A percentile compares a stretch with the other conserved stretches of the same genome.
phyloP scores from a whole-genome alignment of 2,797 vertebrate genomes.

The Leptatherina wallacei region DNA sequence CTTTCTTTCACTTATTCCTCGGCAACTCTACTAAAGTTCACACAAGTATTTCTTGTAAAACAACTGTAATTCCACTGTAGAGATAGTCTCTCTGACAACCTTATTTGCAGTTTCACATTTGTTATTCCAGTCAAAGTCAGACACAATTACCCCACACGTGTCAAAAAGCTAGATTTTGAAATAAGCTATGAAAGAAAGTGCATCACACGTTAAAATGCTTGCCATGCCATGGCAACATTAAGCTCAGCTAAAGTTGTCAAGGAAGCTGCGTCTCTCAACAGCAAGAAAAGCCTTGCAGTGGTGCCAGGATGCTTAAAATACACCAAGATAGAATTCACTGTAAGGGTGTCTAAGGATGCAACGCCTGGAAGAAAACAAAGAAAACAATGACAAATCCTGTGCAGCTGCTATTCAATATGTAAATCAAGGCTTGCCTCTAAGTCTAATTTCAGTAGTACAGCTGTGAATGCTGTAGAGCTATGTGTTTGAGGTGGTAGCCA shows the following conservation, averaged over 20 bases:
- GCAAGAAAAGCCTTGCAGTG: conserved; percentile 56
- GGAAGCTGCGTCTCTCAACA: conserved; percentile 52
- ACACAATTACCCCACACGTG: conserved; percentile 46
- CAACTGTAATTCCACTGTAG: conserved; percentile 34
- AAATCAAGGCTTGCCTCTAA: conserved; percentile 63
- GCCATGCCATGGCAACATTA: conserved; percentile 55
- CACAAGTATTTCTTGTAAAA: conserved; percentile 42
- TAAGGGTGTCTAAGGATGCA: conserved; percentile 60
- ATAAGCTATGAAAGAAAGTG: neutral
- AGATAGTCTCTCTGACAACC: conserved; percentile 36
- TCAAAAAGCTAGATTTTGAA: conserved; percentile 2
- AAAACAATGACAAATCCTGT: conserved; percentile 67
- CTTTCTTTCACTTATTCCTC: conserved; percentile 37
- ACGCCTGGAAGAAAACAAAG: conserved; percentile 58
- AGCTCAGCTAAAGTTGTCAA: conserved; percentile 54
- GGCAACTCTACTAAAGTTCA: conserved; percentile 28
- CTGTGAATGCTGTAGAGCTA: conserved; percentile 53
- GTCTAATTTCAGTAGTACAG: conserved; percentile 66
- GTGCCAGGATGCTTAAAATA: conserved; percentile 64
- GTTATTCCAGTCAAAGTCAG: conserved; percentile 52
- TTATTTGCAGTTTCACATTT: conserved; percentile 52
- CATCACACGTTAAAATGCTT: conserved; percentile 41
- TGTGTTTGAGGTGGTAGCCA: conserved; percentile 51
- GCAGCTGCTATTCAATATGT: conserved; percentile 75
- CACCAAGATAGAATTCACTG: conserved; percentile 55